These are phyloP conservation scores for Ichneumoninae sp. DNA, from an alignment of 2,888 invertebrate species.

Conservation along the genomic window DNA sequence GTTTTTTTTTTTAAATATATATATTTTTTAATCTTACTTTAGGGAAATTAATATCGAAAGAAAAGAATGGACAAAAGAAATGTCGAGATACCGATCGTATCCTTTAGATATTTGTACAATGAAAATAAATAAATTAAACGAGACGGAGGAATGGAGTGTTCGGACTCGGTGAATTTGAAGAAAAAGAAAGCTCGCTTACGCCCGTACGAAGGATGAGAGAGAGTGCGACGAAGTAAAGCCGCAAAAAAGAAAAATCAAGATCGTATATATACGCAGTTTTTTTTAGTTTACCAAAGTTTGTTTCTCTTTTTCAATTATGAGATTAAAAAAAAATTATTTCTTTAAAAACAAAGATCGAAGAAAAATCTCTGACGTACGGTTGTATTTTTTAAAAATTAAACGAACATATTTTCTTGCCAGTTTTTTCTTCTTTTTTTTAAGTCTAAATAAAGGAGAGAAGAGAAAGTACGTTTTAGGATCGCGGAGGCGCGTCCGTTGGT, in stretches of 20 bases:
- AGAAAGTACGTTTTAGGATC: slow-evolving; percentile 53
- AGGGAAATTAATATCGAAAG: slow-evolving; percentile 35
- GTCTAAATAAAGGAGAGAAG: slow-evolving; percentile 55
- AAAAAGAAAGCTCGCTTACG: slow-evolving; percentile 25
- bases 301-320: slow-evolving; percentile 55
- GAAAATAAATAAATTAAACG: slow-evolving; percentile 24
- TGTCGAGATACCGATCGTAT: slow-evolving; percentile 18
- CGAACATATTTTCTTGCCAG: slow-evolving; percentile 30
- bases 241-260: slow-evolving; percentile 49
- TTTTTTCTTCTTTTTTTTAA: slow-evolving; percentile 43
- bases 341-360: slow-evolving; percentile 57
- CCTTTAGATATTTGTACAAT: slow-evolving; percentile 22
- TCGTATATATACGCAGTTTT: slow-evolving; percentile 72
- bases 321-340: slow-evolving; percentile 64
- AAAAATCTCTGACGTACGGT: slow-evolving; percentile 64
- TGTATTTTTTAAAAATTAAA: slow-evolving; percentile 63
- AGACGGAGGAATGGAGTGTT: slow-evolving; percentile 39
- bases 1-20: slow-evolving; percentile 52
- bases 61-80: not conserved
- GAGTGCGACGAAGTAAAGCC: slow-evolving; percentile 62
- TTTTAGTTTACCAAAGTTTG: slow-evolving; percentile 67
- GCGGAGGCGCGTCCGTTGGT: slow-evolving; percentile 61
- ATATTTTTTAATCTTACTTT: slow-evolving; percentile 32
- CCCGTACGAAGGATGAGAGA: slow-evolving; percentile 37
- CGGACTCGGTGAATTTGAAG: slow-evolving; percentile 23